Evolutionary conservation across 1,140 invertebrate genomes (phyloP).

Genomic region (Trinorchestia longiramus): DNA sequence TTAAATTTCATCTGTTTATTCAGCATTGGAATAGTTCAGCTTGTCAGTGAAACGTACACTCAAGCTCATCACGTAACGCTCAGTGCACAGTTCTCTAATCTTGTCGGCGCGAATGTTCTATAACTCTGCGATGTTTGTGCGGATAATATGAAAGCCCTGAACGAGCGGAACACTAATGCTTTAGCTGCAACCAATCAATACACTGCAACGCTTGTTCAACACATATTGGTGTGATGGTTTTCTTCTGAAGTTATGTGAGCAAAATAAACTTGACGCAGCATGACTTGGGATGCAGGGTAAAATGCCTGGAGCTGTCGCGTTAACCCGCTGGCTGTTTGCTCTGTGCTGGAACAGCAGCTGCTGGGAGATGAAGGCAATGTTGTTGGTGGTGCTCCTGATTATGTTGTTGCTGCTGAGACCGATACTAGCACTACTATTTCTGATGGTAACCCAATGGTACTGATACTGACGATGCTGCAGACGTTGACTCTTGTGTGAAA

Average conservation of each 20-base stretch:
- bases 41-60: neutral
- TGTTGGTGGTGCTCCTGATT: neutral
- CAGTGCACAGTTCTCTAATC: neutral
- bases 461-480: neutral
- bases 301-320: neutral
- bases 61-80: neutral
- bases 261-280: neutral
- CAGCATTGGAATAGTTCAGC: neutral
- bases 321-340: neutral
- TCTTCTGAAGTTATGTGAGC: neutral
- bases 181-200: neutral
- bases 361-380: neutral
- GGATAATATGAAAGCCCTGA: neutral
- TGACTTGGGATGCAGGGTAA: neutral
- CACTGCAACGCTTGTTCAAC: neutral
- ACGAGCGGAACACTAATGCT: neutral
- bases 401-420: neutral
- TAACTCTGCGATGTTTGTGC: neutral
- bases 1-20: neutral
- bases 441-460: neutral
- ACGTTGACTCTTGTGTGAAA: neutral
- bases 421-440: neutral
- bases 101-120: neutral
- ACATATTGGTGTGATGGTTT: neutral
- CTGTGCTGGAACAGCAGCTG: neutral